phyloP scores from a whole-genome alignment of 2,797 vertebrate species.

The Rhinogobio ventralis region DNA sequence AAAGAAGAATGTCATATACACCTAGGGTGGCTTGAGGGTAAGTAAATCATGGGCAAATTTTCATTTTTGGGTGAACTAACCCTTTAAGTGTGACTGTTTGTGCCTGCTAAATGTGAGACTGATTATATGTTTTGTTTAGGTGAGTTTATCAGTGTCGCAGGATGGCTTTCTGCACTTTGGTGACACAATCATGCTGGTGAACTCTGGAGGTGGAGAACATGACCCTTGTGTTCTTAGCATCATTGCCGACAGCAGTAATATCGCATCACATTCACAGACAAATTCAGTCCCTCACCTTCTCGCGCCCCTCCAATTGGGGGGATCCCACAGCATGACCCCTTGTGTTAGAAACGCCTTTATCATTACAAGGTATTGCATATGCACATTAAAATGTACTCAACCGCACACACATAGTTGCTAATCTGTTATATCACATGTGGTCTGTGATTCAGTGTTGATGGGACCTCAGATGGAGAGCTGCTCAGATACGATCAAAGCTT shows the following conservation, averaged over 20 bases:
- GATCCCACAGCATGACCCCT: slow-evolving; percentile 66
- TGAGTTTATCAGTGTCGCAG: slow-evolving; percentile 74
- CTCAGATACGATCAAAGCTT: slow-evolving; percentile 87
- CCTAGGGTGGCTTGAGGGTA: no score
- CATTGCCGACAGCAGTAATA: slow-evolving; percentile 74
- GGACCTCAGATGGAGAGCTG: slow-evolving; percentile 74
- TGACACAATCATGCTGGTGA: slow-evolving; percentile 86
- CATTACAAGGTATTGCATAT: slow-evolving; percentile 81
- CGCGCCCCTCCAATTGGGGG: slow-evolving; percentile 80
- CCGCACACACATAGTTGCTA: neutral
- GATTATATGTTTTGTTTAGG: slow-evolving; percentile 70
- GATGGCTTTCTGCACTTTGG: slow-evolving; percentile 87
- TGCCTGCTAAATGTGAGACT: neutral
- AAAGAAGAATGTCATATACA: no score
- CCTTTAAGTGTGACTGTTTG: neutral
- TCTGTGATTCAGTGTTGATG: slow-evolving; percentile 76
- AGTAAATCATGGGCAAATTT: no score
- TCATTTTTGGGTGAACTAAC: no score
- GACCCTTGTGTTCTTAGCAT: slow-evolving; percentile 76
- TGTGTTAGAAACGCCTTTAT: slow-evolving; percentile 83
- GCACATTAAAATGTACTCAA: neutral
- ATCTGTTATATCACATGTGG: slow-evolving; percentile 38
- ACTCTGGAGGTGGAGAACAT: slow-evolving; percentile 62
- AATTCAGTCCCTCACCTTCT: slow-evolving; percentile 55
- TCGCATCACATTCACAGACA: slow-evolving; percentile 50